Evolutionary conservation across 2,113 vertebrate species (phyloP), one percentile per base, ranked within the genome.

Genomic region (Rhea pennata): DNA sequence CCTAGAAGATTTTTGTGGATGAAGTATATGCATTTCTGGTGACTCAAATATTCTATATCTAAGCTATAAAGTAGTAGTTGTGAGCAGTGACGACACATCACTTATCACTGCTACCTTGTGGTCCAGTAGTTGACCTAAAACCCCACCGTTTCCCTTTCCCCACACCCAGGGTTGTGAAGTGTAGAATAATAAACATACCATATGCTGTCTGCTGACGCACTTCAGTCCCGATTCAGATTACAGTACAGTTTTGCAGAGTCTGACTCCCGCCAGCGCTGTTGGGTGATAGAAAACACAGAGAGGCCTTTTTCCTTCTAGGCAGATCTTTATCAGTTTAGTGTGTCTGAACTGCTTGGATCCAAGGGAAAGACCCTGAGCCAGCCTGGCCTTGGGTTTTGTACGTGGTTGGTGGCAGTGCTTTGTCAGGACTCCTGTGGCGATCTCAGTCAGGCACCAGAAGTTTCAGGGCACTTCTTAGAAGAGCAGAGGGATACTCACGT

Each of bases 51-150:
- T 4, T 4, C 21, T 69, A 0, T 20, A 0, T 20, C 62, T 74
- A 70, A 79, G 61, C 53, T 78, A 64, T 72, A 51, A 92, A 86
- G n/a, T 53, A 64, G 56, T 23, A 78, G 56, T 48, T 75, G 64
- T 73, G 66, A 20, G 1, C 80, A 39, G 56, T 39, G 73, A 72
- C 2, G 2, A 46, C 73, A 31, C 53, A 56, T 81, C 92, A 27
- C 58, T 94, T 71, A 94, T 74, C 56, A 8, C 48, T 39, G 90
- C 84, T 88, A 21, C 92, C 36, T 76, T 9, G 78, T 65, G 54
- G 66, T n/a, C 65, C 88, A 56, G 94, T 3, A 7, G 85, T 39
- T 95, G 95, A 95, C 94, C 95, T 86, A 19, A 91, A 95, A 9
- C 76, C 76, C 76, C 51, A 39, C 23, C 53, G 15, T 53, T 95